These are phyloP conservation scores for Erebia epiphron DNA, from an alignment of 2,888 invertebrate species.

Conservation along the genomic window DNA sequence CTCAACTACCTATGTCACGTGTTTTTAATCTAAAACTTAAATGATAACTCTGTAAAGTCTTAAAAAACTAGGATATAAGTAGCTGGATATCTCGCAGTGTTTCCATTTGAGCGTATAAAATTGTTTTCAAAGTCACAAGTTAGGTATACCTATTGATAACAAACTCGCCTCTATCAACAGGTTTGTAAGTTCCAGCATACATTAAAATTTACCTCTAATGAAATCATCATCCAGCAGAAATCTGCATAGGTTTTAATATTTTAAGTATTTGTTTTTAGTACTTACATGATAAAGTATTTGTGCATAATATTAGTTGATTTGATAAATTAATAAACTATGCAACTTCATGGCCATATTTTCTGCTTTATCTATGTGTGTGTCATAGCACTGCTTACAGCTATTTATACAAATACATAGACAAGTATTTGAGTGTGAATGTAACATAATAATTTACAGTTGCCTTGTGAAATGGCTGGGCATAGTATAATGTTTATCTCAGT, in stretches of 20 bases:
- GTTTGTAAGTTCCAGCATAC: not conserved
- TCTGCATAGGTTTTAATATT: slow-evolving; percentile 15
- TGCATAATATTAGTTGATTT: not conserved
- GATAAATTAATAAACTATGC: slow-evolving; percentile 10
- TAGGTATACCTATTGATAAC: slow-evolving; percentile 1
- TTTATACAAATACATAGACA: slow-evolving; percentile 29
- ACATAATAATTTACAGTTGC: slow-evolving; percentile 37
- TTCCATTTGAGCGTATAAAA: not conserved
- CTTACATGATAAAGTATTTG: not conserved
- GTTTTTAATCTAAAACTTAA: slow-evolving; percentile 17
- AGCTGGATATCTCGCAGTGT: not conserved
- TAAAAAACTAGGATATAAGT: not conserved
- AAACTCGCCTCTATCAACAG: slow-evolving; percentile 15
- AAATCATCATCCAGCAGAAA: slow-evolving; percentile 8
- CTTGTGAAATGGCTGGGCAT: slow-evolving; percentile 38
- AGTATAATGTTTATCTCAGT: slow-evolving; percentile 52
- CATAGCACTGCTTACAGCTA: slow-evolving; percentile 21
- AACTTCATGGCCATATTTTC: slow-evolving; percentile 45
- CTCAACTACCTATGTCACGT: slow-evolving; percentile 21
- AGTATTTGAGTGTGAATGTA: slow-evolving; percentile 18
- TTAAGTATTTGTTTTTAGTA: slow-evolving; percentile 17
- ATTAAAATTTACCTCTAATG: slow-evolving; percentile 12
- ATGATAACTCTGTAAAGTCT: not conserved
- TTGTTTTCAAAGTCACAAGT: slow-evolving; percentile 3
- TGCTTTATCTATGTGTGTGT: slow-evolving; percentile 29